Evolutionary conservation across 2,888 invertebrate genomes (phyloP), one percentile per base, ranked within the genome.

Genomic region (Tiliacea citrago): DNA sequence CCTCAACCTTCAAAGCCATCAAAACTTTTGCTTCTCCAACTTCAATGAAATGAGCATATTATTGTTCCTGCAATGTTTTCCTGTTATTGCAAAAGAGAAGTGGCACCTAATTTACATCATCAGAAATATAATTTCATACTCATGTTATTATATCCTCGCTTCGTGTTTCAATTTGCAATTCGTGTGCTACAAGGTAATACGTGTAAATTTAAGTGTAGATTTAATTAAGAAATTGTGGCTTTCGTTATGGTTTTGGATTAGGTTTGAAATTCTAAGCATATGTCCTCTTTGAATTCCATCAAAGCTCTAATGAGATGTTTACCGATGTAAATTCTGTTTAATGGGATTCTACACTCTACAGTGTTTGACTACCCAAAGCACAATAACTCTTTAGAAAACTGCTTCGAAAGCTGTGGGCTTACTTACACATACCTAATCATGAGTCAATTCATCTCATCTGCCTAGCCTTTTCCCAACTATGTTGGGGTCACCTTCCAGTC

Each of bases 121-220:
- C 29, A 51, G 29, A 51, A 58, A 57, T 24, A 62, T 71, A 51
- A 82, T 73, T 62, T 73, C 18, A 60, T n/a, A n/a, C 65, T 68
- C 45, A 60, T 62, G 58, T 61, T 68, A 83, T 58, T 69, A 57
- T 66, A 68, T 69, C 49, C 29, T 72, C 49, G 10, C 57, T 39
- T 24, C 69, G 49, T 84, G n/a, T 67, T 68, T 70, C 72, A 63
- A 82, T 84, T 82, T 75, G 24, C 45, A 75, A 66, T 65, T 72
- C 67, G 45, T 55, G 51, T 61, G 63, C 57, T 24, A n/a, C 21
- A 71, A 75, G 49, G 18, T 65, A 65, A 72, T 65, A 39, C 72
- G 80, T 85, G 65, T 73, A 80, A 85, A 80, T 82, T n/a, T 60
- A 58, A 66, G 69, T 68, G 76, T 66, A 68, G 55, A 82, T 85